Conservation (phyloP, 2,113 vertebrate species). For the Callipepla squamata region DNA sequence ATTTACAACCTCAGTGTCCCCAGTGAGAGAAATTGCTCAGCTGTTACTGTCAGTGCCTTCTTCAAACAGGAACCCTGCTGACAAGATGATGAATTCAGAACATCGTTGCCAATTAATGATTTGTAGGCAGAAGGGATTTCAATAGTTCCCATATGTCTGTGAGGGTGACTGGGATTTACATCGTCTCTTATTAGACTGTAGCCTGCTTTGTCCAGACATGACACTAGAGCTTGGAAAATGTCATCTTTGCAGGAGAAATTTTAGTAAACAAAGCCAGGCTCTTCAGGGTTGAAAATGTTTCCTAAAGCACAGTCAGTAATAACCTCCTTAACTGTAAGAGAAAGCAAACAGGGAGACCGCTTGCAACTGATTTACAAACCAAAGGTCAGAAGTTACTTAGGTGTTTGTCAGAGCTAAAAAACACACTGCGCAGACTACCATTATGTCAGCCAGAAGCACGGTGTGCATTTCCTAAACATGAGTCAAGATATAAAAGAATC, state of each 20-base stretch:
- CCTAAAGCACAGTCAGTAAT: neutral
- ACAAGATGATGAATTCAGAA: conserved; percentile 68
- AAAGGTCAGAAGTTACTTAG: conserved; percentile 4
- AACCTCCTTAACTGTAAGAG: neutral
- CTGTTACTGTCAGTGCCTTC: conserved; percentile 47
- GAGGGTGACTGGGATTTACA: conserved; percentile 49
- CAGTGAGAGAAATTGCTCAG: conserved; percentile 18
- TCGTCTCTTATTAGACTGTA: conserved; percentile 19
- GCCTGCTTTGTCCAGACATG: conserved; percentile 8
- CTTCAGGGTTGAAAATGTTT: neutral
- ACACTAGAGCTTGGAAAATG: conserved; percentile 38
- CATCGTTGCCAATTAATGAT: conserved; percentile 59
- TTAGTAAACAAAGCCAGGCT: conserved; percentile 39
- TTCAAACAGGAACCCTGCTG: conserved; percentile 54
- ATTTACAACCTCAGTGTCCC: conserved; percentile 12
- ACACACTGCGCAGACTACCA: neutral
- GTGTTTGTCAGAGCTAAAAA: neutral
- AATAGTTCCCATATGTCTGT: conserved; percentile 56
- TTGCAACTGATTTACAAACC: conserved; percentile 10
- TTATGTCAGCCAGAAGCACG: neutral
- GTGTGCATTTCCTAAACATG: neutral
- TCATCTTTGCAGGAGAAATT: conserved; percentile 11
- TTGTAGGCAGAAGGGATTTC: conserved; percentile 64
- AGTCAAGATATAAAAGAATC: neutral
- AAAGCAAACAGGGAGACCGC: neutral